Evolutionary conservation across 2,888 invertebrate species (phyloP).

Genomic region (Microctonus hyperodae): DNA sequence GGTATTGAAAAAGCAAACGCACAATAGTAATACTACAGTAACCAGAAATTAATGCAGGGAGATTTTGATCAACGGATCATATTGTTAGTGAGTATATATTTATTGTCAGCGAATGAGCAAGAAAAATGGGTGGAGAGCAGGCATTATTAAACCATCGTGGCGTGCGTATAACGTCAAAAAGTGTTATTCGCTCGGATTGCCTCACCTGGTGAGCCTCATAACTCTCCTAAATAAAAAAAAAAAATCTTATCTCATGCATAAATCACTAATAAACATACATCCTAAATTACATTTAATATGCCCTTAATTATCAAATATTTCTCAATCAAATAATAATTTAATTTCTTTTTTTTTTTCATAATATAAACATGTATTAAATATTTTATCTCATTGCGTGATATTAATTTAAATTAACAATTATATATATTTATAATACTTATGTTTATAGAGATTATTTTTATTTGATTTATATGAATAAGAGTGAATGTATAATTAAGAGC

Average conservation of each 20-base stretch:
- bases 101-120: conserved; percentile 27
- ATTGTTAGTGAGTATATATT: conserved; percentile 41
- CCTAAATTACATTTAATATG: neutral
- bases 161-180: conserved; percentile 58
- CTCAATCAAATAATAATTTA: neutral
- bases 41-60: conserved; percentile 54
- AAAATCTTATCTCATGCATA: neutral
- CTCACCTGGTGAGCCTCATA: conserved; percentile 51
- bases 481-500: conserved; percentile 3
- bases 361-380: too few relatives aligned
- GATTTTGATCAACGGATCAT: conserved; percentile 57
- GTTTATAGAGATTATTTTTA: conserved; percentile 29
- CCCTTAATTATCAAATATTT: neutral
- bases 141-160: conserved; percentile 43
- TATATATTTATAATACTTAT: too few relatives aligned
- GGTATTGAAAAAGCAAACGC: conserved; percentile 11
- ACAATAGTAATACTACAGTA: conserved; percentile 27
- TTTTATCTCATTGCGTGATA: too few relatives aligned
- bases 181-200: conserved; percentile 53
- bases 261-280: neutral
- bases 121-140: conserved; percentile 1
- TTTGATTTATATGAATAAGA: conserved; percentile 24
- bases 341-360: too few relatives aligned
- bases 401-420: too few relatives aligned
- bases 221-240: conserved; percentile 18